Evolutionary conservation across 2,888 invertebrate species (phyloP), one percentile per base, ranked within the genome.

Genomic region (Parnassius glacialis): DNA sequence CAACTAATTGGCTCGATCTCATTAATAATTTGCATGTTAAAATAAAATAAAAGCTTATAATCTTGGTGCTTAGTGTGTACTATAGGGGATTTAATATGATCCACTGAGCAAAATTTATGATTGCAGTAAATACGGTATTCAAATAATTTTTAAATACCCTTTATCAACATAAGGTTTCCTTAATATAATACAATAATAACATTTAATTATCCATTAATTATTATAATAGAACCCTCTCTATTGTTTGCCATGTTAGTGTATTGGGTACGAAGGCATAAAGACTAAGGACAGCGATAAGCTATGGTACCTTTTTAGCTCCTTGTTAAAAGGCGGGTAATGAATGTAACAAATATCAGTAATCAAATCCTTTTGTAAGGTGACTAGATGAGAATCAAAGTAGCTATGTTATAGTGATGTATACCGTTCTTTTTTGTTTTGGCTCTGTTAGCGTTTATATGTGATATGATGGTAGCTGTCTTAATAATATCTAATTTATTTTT

Each of bases 11-110:
- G 48, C 44, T 52, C 25, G 20, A 54, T 47, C 52, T 65, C 60
- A 65, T 65, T 54, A 62, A 62, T 62, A 62, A 62, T 65, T 65
- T 57, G 56, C 34, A 45, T 12, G 57, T 59, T 57, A 62, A 62
- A 61, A 54, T 43, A 61, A 59, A 61, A 61, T 59, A 64, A 57
- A 61, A 59, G 47, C 55, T 59, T 55, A 52, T 60, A 56, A 64
- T 57, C 50, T 45, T 54, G 57, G 10, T 43, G 58, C 61, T 58
- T 61, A 58, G 59, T 61, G 61, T 61, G 56, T 61, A 41, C 55
- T 1, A 52, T 52, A 56, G 61, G 64, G 58, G 48, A 58, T 61
- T 52, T 57, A 52, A 64, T 64, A 61, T 61, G n/a, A 64, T 52
- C 57, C 53, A 58, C 47, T 55, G 56, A 45, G 43, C 13, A 47